Base-by-base conservation (phyloP, 2,797 vertebrate genomes). In the Crenuchus spilurus region DNA sequence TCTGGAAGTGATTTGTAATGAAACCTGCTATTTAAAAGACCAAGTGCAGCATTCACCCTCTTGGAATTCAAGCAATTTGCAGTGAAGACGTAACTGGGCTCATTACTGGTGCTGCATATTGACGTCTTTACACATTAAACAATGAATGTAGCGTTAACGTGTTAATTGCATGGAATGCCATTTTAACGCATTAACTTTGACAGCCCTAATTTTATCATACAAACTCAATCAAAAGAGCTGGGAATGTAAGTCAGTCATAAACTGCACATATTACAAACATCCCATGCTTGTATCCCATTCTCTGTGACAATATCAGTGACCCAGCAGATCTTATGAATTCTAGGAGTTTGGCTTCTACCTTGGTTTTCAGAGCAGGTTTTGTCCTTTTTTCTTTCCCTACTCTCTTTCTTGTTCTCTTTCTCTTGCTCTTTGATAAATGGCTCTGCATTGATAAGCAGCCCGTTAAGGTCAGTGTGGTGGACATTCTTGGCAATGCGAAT, bases 391-490 rank as follows among this genome's bases (percentile, higher is more conserved):
- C 26, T 20, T 6, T 22, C 37, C 31, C 49, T 10, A 16, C 48
- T 68, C 31, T 33, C 16, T 35, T 49, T 65, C 35, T 6, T 41
- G 1, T 60, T 69, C 51, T 72, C 44, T 46, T 41, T 51, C 49
- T 63, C 33, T 76, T 64, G 66, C 22, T 44, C 64, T 76, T 87
- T 90, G 89, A 92, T 90, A 87, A 91, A 92, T 88, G 88, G 87
- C 87, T 84, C 80, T 82, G 80, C 71, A 73, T 84, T 90, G 90
- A 87, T 77, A 82, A 86, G 86, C 83, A 84, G 82, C 86, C 88
- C 85, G 86, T 80, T 89, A 88, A 90, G 90, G 91, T 91, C 89
- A 89, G 7, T 74, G 68, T 77, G 80, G 80, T 75, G n/a, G 75
- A 79, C 82, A 85, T 83, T 80, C 80, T 83, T 76, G 76, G 74